phyloP scores from a whole-genome alignment of 1,140 invertebrate species.

The Chymomyza costata region DNA sequence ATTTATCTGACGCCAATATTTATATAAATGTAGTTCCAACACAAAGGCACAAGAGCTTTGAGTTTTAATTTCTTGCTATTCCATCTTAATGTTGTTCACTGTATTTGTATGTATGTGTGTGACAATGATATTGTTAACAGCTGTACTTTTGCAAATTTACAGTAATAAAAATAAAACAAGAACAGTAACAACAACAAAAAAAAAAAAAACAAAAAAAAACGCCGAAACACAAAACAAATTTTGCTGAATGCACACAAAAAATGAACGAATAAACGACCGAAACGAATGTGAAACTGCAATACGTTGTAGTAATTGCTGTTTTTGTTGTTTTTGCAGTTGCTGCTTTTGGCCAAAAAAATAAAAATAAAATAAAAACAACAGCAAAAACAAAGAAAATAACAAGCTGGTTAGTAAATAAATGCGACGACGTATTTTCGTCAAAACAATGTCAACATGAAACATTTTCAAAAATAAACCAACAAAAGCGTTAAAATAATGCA shows the following conservation, averaged over 20 bases:
- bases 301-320: constrained; percentile 1
- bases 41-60: too few species aligned
- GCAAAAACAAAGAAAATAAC: constrained; percentile 11
- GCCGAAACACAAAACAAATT: constrained; percentile 30
- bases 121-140: constrained; percentile 60
- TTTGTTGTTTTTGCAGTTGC: too few species aligned
- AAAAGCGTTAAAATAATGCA: too few species aligned
- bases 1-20: too few species aligned
- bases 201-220: constrained; percentile 18
- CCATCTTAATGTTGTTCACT: too few species aligned
- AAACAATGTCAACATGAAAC: too few species aligned
- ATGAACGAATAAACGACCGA: constrained; percentile 33
- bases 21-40: too few species aligned
- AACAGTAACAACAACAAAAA: constrained; percentile 18
- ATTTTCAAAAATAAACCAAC: too few species aligned
- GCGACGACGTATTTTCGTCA: constrained; percentile 30
- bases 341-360: constrained; percentile 18
- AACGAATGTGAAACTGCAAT: constrained; percentile 12
- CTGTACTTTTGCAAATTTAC: constrained; percentile 57
- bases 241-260: constrained; percentile 53
- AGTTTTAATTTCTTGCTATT: too few species aligned
- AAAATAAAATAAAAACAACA: constrained; percentile 25
- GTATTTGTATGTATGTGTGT: too few species aligned
- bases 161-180: constrained; percentile 34
- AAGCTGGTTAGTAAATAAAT: constrained; percentile 41